Base-by-base conservation (phyloP, 1,140 invertebrate genomes). In the Drosophila littoralis region DNA sequence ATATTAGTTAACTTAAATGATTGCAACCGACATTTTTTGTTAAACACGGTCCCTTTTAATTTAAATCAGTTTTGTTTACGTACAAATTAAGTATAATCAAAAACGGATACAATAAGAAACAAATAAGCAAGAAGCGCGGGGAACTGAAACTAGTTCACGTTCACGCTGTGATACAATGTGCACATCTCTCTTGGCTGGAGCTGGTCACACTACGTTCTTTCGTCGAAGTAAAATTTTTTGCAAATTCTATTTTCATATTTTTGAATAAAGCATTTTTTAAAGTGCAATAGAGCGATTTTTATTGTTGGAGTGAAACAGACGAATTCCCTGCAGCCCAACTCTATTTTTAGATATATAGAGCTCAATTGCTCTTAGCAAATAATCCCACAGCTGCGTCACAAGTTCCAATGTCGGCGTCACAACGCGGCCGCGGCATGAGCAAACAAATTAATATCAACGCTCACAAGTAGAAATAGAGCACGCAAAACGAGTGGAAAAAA, bases 181-280 rank as follows among this genome's bases (percentile, higher is more conserved):
- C 22, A 13, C 61, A 72, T 42, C 38, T 2, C 46, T 45, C 22
- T 45, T 60, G 10, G 10, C 32, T 17, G 17, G 0, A 72, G 69
- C 28, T 84, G 81, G 81, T 59, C 77, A 85, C 81, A 84, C 58
- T 40, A 5, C 57, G 51, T 36, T 43, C 35, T 22, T 69, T 33
- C 13, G 51, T 72, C 66, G 2, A 70, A 63, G 58, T 68, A 60
- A 68, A 66, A 76, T 72, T 79, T 72, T 73, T 83, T 79, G 68
- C 71, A 48, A 88, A 83, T 85, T 85, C 73, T 75, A 84, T 85
- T 82, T 69, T 75, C 55, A 79, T 79, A 89, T 71, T 75, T 84
- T 46, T 17, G 15, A 54, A 79, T 61, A 79, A 79, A 50, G 65
- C 67, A 83, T 68, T 70, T 79, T 48, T 79, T 50, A 65, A 55